Conservation (phyloP, 92 coral and sea anemone species). For the Hydrozoanthus gracilis region DNA sequence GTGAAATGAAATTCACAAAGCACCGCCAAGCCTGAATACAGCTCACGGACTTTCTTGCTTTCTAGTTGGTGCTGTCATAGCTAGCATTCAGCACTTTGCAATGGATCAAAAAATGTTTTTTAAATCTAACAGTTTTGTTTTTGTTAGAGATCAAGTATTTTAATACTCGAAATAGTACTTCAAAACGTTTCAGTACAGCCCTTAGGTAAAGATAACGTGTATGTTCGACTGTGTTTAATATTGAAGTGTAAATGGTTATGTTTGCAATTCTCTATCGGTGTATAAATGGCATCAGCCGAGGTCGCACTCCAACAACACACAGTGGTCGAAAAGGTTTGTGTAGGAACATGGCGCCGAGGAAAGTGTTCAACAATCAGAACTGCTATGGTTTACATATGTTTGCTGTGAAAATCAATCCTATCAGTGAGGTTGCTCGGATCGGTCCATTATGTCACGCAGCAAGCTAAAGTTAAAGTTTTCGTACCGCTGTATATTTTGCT, state of each 20-base stretch:
- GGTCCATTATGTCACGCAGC: constrained; percentile 6
- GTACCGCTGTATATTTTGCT: not conserved
- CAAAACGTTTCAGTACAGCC: constrained; percentile 9
- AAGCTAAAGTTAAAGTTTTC: not conserved
- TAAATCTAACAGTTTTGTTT: not conserved
- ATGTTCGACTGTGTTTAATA: constrained; percentile 6
- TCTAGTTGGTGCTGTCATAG: not conserved
- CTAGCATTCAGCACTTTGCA: not conserved
- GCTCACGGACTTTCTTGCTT: constrained; percentile 1
- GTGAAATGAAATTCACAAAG: not conserved
- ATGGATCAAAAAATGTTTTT: not conserved
- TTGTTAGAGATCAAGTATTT: constrained; percentile 6
- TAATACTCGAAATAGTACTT: constrained; percentile 6
- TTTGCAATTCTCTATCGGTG: constrained; percentile 8
- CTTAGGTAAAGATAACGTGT: constrained; percentile 7
- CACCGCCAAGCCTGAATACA: constrained; percentile 1
- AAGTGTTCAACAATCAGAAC: constrained; percentile 7
- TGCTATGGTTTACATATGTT: not conserved
- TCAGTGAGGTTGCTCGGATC: not conserved
- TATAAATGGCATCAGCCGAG: constrained; percentile 9
- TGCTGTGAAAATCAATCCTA: constrained; percentile 7
- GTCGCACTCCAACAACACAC: constrained; percentile 10
- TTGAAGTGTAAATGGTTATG: constrained; percentile 6
- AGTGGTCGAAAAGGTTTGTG: constrained; percentile 9
- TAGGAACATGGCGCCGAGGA: constrained; percentile 3